These are phyloP conservation scores for Acrocephalus arundinaceus DNA, from an alignment of 2,113 vertebrate species.

Conservation along the genomic window DNA sequence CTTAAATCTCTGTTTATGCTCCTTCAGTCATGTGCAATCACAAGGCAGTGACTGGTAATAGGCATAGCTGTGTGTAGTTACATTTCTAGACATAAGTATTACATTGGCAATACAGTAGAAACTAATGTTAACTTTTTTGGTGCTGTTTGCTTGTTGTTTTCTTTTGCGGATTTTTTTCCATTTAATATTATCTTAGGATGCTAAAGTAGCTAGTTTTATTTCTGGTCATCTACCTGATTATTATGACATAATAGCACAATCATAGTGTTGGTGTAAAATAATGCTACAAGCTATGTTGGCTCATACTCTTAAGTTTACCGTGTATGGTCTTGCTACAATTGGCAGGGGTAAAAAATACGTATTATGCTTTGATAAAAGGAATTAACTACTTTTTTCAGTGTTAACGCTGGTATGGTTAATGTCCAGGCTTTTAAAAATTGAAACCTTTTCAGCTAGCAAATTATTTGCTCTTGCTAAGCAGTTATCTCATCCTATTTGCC, in stretches of 20 bases:
- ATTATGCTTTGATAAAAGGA: not conserved
- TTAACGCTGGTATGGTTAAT: not conserved
- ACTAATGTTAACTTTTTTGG: not conserved
- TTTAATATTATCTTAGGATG: not conserved
- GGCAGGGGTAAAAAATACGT: not conserved
- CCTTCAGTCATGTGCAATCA: not conserved
- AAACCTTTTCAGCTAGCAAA: not conserved
- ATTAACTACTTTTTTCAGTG: not conserved
- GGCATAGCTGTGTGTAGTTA: not conserved
- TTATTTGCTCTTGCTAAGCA: not conserved
- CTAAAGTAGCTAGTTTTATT: not conserved
- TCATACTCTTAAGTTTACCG: not conserved
- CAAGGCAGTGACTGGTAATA: not conserved
- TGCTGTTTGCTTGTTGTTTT: not conserved
- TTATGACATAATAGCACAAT: not conserved
- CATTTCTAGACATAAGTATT: not conserved
- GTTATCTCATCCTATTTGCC: not conserved
- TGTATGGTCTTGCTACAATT: not conserved
- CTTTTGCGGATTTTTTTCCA: not conserved
- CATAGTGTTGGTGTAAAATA: not conserved
- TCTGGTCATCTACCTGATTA: not conserved
- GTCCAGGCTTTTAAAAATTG: not conserved
- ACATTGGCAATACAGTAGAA: not conserved
- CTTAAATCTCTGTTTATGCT: not conserved
- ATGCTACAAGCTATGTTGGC: not conserved